A percentile compares a stretch with the other conserved stretches of the same genome.
These are phyloP conservation scores for human (Homo sapiens) DNA, from an alignment of 2,113 vertebrate genomes.

Conservation along the genomic window GRCh38 chr14:88112001-88112500, in stretches of 20 bases:
- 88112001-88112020: not conserved
- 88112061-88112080: not conserved
- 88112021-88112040: not conserved
- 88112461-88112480: not conserved
- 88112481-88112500: not conserved
- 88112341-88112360: not conserved
- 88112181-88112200: constrained; percentile 18
- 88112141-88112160: not conserved
- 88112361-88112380: not conserved
- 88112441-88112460: not conserved
- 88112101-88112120: not conserved
- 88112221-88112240: not conserved
- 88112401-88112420: not conserved
- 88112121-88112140: not conserved
- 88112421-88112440: not conserved
- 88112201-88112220: not conserved
- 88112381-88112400: not conserved
- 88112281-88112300: not conserved
- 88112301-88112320: not conserved
- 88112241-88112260: not conserved
- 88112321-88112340: not conserved
- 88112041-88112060: not conserved
- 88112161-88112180: not conserved
- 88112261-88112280: not conserved
- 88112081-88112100: not conserved